phyloP scores from a whole-genome alignment of 2,888 invertebrate species.

The Oscheius sp. region DNA sequence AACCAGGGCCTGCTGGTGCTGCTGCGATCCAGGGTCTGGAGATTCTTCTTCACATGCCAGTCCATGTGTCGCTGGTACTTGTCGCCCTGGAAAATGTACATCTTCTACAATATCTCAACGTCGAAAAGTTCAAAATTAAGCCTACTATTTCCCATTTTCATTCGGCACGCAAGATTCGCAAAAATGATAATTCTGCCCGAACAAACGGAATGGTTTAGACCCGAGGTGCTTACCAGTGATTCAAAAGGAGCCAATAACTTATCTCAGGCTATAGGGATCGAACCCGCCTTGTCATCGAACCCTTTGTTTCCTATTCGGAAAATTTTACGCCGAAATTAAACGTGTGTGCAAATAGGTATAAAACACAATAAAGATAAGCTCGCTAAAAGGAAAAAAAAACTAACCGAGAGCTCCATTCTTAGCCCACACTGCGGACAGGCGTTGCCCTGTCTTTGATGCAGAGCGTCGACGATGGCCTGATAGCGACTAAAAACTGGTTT shows the following conservation, averaged over 20 bases:
- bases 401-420: slow-evolving; percentile 81
- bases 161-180: no score
- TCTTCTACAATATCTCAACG: no score
- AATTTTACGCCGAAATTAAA: not conserved
- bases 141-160: not conserved
- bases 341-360: no score
- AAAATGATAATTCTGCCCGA: slow-evolving; percentile 7
- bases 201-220: no score
- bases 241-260: no score
- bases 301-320: no score
- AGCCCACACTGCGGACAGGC: slow-evolving; percentile 97
- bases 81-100: slow-evolving; percentile 16
- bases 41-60: slow-evolving; percentile 96
- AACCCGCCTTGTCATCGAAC: no score
- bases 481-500: slow-evolving; percentile 79
- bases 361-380: no score
- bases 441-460: slow-evolving; percentile 84
- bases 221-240: no score
- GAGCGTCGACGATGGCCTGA: slow-evolving; percentile 80
- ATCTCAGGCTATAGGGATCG: no score
- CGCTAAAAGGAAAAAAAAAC: not conserved
- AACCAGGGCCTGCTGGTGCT: slow-evolving; percentile 35
- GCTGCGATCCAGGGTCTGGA: slow-evolving; percentile 38
- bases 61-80: slow-evolving; percentile 82
- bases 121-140: slow-evolving; percentile 1